Conservation (phyloP, 2,113 vertebrate genomes). For the Oncorhynchus gorbuscha region DNA sequence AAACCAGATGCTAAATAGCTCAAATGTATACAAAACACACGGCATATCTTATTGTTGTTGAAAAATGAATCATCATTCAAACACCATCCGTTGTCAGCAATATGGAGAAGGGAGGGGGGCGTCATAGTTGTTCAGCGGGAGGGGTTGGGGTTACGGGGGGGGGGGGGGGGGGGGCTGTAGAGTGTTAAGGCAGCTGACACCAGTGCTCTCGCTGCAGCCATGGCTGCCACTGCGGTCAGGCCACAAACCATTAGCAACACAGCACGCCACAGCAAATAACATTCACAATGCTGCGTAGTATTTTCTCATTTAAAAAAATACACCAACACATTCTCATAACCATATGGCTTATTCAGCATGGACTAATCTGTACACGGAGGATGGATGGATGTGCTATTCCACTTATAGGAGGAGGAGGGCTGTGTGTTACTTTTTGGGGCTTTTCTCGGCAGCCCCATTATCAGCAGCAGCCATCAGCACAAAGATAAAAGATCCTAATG, state of each 20-base stretch:
- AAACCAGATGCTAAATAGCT: neutral
- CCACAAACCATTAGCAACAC: slow-evolving; percentile 14
- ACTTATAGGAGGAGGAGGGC: slow-evolving; percentile 52
- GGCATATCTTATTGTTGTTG: neutral
- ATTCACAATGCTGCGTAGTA: slow-evolving; percentile 15
- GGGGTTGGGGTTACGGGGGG: no score
- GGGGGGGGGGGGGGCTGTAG: slow-evolving; percentile 11
- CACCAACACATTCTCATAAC: neutral
- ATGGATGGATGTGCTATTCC: slow-evolving; percentile 42
- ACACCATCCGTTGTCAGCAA: slow-evolving; percentile 1
- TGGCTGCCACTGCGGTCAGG: slow-evolving; percentile 11
- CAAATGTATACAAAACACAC: neutral
- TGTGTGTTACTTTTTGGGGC: slow-evolving; percentile 72
- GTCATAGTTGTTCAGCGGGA: neutral
- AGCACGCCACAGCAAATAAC: neutral
- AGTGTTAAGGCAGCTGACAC: neutral
- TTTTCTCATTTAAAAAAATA: neutral
- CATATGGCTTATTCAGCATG: neutral
- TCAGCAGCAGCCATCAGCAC: slow-evolving; percentile 74
- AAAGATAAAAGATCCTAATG: slow-evolving; percentile 76
- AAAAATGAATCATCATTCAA: neutral
- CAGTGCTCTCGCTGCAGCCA: neutral
- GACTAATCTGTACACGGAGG: neutral
- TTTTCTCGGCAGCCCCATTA: slow-evolving; percentile 73
- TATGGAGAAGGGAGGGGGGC: slow-evolving; percentile 6